phyloP scores from a whole-genome alignment of 2,113 vertebrate genomes.

The Micromys minutus region DNA sequence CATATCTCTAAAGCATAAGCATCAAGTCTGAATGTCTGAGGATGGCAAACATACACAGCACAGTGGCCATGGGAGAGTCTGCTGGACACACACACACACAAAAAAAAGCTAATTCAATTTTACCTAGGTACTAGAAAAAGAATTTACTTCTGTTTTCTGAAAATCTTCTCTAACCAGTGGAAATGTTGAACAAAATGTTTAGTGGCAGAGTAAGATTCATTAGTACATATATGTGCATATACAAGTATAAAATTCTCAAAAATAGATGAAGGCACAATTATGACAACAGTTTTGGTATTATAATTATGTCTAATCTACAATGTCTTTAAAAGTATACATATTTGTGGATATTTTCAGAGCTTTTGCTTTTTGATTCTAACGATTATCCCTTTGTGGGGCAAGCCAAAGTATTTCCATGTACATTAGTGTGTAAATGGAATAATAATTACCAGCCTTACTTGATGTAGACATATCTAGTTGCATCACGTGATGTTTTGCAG shows the following conservation, averaged over 20 bases:
- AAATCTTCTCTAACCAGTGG: neutral
- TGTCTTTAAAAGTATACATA: neutral
- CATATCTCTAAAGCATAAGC: neutral
- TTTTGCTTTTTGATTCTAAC: neutral
- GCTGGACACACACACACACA: neutral
- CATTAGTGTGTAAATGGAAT: neutral
- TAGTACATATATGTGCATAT: neutral
- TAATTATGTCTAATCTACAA: neutral
- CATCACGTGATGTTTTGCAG: no score
- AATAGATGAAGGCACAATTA: neutral
- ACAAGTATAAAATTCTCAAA: neutral
- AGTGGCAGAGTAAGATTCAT: neutral
- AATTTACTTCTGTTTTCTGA: neutral
- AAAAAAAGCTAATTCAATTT: neutral
- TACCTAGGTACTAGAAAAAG: neutral
- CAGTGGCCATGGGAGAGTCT: accelerated
- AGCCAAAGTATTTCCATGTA: neutral
- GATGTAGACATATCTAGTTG: no score
- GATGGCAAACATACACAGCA: neutral
- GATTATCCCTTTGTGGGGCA: neutral
- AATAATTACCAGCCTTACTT: neutral
- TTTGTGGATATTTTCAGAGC: neutral
- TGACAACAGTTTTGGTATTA: neutral
- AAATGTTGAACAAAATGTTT: neutral
- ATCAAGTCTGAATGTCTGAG: neutral